A percentile compares a stretch with the other conserved stretches of the same genome.
Conservation (phyloP, 2,797 vertebrate genomes). For the Falco concolor region DNA sequence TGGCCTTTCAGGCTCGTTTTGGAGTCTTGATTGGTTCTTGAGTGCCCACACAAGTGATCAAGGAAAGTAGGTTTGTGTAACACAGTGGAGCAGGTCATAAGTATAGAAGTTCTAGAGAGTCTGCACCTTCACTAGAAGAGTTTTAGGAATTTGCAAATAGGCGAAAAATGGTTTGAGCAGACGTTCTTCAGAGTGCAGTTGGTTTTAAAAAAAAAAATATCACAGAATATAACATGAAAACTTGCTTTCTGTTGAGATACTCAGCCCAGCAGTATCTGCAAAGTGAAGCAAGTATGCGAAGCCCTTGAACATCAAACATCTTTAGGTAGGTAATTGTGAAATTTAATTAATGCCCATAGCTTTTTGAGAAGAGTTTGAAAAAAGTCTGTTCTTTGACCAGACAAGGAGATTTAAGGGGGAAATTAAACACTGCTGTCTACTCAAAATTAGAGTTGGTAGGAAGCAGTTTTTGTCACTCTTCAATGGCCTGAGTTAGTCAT, state of each 20-base stretch:
- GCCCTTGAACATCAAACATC: not conserved
- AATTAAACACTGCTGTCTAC: not conserved
- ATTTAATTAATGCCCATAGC: not conserved
- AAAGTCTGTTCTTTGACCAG: not conserved
- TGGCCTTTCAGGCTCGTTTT: not conserved
- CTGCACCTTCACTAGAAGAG: not conserved
- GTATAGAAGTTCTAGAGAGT: not conserved
- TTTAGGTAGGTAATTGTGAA: not conserved
- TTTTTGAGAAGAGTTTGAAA: not conserved
- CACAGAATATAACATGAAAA: not conserved
- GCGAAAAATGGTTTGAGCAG: not conserved
- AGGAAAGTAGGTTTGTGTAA: not conserved
- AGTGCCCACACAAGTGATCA: not conserved
- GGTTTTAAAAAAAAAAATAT: not conserved
- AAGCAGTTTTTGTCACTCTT: constrained; percentile 33
- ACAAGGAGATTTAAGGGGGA: not conserved
- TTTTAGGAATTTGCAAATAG: not conserved
- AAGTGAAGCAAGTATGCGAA: not conserved
- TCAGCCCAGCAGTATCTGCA: not conserved
- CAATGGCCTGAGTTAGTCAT: constrained; percentile 40
- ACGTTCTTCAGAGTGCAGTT: not conserved
- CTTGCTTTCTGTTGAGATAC: not conserved
- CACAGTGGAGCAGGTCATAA: not conserved
- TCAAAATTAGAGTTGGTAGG: constrained; percentile 7
- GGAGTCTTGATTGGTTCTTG: not conserved